Evolutionary conservation across 2,888 invertebrate species (phyloP), one percentile per base, ranked within the genome.

Genomic region (Platycnemis pennipes): DNA sequence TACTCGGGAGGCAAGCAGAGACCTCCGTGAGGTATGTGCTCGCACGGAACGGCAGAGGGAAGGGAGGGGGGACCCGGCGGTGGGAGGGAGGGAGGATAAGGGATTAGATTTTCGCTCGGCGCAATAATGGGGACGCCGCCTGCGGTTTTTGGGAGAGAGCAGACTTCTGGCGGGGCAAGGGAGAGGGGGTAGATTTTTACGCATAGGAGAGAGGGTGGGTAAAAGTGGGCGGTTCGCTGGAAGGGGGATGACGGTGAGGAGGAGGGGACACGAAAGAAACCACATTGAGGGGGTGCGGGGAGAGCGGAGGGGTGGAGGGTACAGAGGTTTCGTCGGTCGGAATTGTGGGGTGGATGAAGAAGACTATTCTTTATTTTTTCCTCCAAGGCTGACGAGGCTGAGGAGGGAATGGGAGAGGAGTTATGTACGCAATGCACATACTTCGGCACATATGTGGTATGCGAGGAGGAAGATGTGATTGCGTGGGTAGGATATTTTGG

Each of bases 401-500:
- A 77, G 37, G 26, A 37, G 77, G 77, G 37, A 77, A 19, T 11
- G 49, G 19, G 49, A 49, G 49, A 77, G 77, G 77, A 77, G 77
- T 77, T 77, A 37, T 77, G 37, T 37, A n/a, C 63, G 63, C n/a
- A 63, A 8, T 26, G 77, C 37, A 77, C 77, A 77, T 37, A 77
- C 77, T 16, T 37, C 2, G 11, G 37, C 37, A 77, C 77, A 77
- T 11, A 37, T 77, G 77, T 37, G 37, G 77, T 0, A 37, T 77
- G 11, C 37, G 37, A 37, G 77, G 77, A 77, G 37, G 63, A 56
- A 89, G 91, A 91, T 44, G 69, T 42, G 91, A 91, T 91, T 91
- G 63, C 63, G 91, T 91, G 91, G 91, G 63, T 91, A 69, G 37
- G 91, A 69, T 91, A 63, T 91, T 91, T 63, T 91, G 91, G 91